These are phyloP conservation scores for Lasioglossum figueresi DNA, from an alignment of 2,888 invertebrate genomes.

Conservation along the genomic window DNA sequence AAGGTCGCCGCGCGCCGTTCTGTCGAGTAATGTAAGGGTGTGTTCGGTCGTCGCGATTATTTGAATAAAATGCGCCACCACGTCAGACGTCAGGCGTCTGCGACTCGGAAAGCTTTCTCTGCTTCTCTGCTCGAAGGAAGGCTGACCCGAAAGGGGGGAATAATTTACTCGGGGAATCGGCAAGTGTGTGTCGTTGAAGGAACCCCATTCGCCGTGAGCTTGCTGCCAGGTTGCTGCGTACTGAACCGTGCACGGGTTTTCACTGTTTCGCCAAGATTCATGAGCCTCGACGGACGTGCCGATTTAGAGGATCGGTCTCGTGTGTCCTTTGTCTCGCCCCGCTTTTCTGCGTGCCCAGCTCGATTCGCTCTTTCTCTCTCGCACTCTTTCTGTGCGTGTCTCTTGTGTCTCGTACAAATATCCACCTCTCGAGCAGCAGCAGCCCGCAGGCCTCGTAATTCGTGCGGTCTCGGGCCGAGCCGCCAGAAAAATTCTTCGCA, in stretches of 20 bases:
- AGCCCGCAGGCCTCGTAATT: conserved; percentile 28
- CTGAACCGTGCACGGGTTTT: conserved; percentile 61
- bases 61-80: conserved; percentile 76
- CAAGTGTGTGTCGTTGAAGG: conserved; percentile 71
- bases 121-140: conserved; percentile 43
- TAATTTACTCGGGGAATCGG: conserved; percentile 63
- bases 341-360: conserved; percentile 25
- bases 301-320: conserved; percentile 67
- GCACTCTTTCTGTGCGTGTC: neutral
- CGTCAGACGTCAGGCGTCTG: conserved; percentile 67
- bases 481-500: neutral
- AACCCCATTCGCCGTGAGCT: conserved; percentile 31
- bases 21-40: conserved; percentile 75
- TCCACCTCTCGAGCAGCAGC: conserved; percentile 8
- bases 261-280: conserved; percentile 67
- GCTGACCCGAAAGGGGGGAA: conserved; percentile 52
- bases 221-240: conserved; percentile 47
- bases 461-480: conserved; percentile 4
- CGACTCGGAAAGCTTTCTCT: conserved; percentile 70
- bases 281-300: conserved; percentile 69
- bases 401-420: conserved; percentile 31
- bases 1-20: conserved; percentile 55
- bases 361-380: conserved; percentile 10
- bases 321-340: conserved; percentile 44
- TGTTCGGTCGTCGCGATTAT: conserved; percentile 77